These are phyloP conservation scores for Nothura maculosa DNA, from an alignment of 2,797 vertebrate genomes.

Conservation along the genomic window DNA sequence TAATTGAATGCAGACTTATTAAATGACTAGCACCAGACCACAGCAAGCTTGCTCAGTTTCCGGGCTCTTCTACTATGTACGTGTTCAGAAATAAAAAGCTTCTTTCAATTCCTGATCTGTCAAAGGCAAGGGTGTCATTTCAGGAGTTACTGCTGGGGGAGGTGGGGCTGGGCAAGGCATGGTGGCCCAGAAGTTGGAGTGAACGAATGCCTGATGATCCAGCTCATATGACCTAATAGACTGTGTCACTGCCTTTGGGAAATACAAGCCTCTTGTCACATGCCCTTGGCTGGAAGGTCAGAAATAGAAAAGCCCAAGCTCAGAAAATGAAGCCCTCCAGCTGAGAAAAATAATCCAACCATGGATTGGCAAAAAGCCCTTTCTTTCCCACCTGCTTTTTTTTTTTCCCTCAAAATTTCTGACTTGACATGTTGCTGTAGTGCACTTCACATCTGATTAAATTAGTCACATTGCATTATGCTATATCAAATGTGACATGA, in stretches of 20 bases:
- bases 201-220: conserved; percentile 45
- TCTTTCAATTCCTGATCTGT: conserved; percentile 28
- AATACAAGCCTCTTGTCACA: conserved; percentile 53
- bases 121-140: conserved; percentile 33
- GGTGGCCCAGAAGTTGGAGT: conserved; percentile 64
- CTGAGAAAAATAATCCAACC: conserved; percentile 72
- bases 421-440: conserved; percentile 59
- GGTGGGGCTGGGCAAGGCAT: conserved; percentile 40
- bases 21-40: conserved; percentile 27
- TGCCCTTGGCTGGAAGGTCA: conserved; percentile 78
- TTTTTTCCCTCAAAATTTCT: conserved; percentile 13
- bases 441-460: conserved; percentile 79
- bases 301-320: conserved; percentile 66
- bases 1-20: conserved; percentile 60
- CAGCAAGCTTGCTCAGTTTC: not conserved
- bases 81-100: conserved; percentile 59
- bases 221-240: conserved; percentile 62
- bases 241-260: conserved; percentile 74
- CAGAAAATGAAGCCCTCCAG: conserved; percentile 64
- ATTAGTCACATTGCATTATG: conserved; percentile 78
- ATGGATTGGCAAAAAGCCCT: conserved; percentile 44
- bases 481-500: conserved; percentile 70
- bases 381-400: not conserved
- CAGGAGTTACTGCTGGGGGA: conserved; percentile 17
- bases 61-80: conserved; percentile 33